These are phyloP conservation scores for Podarcis cretensis DNA, from an alignment of 2,113 vertebrate genomes.

Conservation along the genomic window DNA sequence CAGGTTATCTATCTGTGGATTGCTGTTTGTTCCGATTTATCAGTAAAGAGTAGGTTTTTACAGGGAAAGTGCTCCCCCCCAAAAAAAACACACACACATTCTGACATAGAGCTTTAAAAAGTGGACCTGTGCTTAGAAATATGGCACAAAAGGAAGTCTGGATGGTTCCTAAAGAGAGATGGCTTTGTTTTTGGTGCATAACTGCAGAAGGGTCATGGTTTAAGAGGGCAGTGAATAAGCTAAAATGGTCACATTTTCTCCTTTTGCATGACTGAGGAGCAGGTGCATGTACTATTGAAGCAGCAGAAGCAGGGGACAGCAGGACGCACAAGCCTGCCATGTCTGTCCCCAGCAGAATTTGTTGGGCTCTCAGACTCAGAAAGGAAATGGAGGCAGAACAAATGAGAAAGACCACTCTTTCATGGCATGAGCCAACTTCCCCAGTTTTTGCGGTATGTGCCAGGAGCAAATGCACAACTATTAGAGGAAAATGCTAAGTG, in stretches of 20 bases:
- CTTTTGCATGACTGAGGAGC: neutral
- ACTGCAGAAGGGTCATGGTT: neutral
- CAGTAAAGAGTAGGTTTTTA: too few species aligned
- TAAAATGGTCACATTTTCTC: neutral
- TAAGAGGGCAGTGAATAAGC: neutral
- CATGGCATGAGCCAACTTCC: neutral
- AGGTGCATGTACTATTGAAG: neutral
- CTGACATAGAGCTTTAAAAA: too few species aligned
- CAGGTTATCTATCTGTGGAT: too few species aligned
- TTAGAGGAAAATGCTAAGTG: neutral
- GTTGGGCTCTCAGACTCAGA: neutral
- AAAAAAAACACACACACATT: too few species aligned
- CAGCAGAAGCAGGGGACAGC: neutral
- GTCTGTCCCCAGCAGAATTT: neutral
- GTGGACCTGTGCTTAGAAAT: too few species aligned
- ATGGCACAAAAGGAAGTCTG: too few species aligned
- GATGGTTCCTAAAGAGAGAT: neutral
- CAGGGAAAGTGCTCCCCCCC: too few species aligned
- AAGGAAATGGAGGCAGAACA: neutral
- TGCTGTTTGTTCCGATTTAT: too few species aligned
- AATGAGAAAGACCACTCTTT: neutral
- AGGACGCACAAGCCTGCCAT: neutral
- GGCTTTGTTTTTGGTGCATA: neutral
- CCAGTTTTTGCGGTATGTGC: neutral
- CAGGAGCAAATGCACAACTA: neutral